Evolutionary conservation across 2,888 invertebrate species (phyloP).

Genomic region (Empis livida): DNA sequence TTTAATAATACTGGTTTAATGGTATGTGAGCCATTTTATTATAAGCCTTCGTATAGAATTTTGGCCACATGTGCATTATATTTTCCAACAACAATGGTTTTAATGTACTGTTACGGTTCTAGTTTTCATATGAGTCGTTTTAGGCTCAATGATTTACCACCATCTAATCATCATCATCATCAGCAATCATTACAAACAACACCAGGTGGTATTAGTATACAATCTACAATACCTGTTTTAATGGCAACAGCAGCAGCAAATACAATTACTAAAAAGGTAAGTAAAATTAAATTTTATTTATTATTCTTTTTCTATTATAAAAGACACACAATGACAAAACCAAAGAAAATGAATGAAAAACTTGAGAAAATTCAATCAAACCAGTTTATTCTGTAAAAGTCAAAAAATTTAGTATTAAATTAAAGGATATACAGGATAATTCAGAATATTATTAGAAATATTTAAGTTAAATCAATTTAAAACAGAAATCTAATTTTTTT

Average conservation of each 20-base stretch:
- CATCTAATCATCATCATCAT: conserved; percentile 16
- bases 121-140: conserved; percentile 80
- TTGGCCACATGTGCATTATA: conserved; percentile 78
- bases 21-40: conserved; percentile 80
- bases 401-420: too few species aligned
- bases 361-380: too few species aligned
- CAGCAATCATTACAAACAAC: conserved; percentile 2
- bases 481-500: too few species aligned
- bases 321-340: too few species aligned
- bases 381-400: too few species aligned
- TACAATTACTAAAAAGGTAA: conserved; percentile 31
- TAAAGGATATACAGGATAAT: too few species aligned
- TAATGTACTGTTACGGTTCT: conserved; percentile 85
- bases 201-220: conserved; percentile 9
- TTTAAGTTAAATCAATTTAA: too few species aligned
- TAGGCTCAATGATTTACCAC: conserved; percentile 37
- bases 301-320: too few species aligned
- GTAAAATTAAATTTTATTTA: neutral
- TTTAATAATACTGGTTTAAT: conserved; percentile 75
- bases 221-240: conserved; percentile 11
- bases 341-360: too few species aligned
- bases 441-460: too few species aligned
- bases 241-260: conserved; percentile 14
- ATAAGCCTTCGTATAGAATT: conserved; percentile 57
- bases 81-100: conserved; percentile 81